phyloP scores from a whole-genome alignment of 2,888 invertebrate species.

The Keiferia lycopersicella region DNA sequence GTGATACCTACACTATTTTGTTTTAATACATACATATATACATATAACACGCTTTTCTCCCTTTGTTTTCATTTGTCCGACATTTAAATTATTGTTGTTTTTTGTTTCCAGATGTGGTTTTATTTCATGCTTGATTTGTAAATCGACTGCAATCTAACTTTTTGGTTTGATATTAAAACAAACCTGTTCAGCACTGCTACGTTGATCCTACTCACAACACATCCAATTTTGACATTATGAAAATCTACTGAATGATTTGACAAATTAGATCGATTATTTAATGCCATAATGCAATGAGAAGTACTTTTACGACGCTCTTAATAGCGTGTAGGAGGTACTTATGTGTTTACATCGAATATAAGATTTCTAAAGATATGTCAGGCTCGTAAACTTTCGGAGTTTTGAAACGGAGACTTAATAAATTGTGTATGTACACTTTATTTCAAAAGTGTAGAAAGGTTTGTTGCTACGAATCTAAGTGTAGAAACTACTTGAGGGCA shows the following conservation, averaged over 20 bases:
- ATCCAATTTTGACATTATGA: slow-evolving; percentile 34
- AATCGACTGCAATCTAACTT: no score
- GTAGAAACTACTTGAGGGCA: no score
- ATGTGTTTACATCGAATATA: neutral
- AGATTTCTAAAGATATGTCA: slow-evolving; percentile 14
- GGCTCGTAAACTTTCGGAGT: slow-evolving; percentile 24
- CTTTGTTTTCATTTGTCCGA: no score
- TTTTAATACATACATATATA: no score
- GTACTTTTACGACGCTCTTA: neutral
- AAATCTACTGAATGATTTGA: slow-evolving; percentile 46
- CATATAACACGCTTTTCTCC: no score
- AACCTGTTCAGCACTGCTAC: neutral
- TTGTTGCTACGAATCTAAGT: no score
- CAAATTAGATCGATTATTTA: slow-evolving; percentile 50
- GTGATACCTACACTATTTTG: no score
- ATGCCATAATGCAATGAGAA: slow-evolving; percentile 42
- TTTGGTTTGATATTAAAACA: no score
- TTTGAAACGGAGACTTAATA: slow-evolving; percentile 18
- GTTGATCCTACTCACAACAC: slow-evolving; percentile 11
- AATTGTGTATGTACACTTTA: slow-evolving; percentile 4
- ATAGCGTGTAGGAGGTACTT: slow-evolving; percentile 18
- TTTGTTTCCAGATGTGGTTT: no score
- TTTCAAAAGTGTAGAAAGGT: neutral
- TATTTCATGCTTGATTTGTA: no score
- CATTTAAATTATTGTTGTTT: no score